Conservation (phyloP, 2,888 invertebrate genomes). For the Drosophila suboccidentalis region DNA sequence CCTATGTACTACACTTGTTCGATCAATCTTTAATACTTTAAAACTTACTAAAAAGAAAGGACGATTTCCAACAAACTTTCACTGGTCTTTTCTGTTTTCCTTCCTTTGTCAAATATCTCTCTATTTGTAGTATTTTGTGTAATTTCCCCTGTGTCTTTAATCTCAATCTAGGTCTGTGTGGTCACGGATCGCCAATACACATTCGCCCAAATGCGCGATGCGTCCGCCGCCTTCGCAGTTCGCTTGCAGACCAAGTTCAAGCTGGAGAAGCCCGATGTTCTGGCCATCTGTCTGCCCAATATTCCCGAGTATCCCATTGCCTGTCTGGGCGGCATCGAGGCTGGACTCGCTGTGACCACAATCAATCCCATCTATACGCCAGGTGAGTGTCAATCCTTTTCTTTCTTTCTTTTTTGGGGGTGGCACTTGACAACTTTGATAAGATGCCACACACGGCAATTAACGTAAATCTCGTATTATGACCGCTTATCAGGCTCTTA, state of each 20-base stretch:
- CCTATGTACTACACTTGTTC: too few species aligned
- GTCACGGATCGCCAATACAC: slow-evolving; percentile 91
- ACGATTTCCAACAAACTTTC: too few species aligned
- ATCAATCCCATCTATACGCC: slow-evolving; percentile 91
- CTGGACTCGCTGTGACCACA: slow-evolving; percentile 90
- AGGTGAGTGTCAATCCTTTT: slow-evolving; percentile 83
- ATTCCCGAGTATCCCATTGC: slow-evolving; percentile 91
- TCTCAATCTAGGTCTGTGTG: slow-evolving; percentile 88
- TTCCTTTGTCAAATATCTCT: neutral
- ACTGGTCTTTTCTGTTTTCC: neutral
- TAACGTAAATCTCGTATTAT: slow-evolving; percentile 33
- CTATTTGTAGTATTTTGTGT: neutral
- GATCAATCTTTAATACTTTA: too few species aligned
- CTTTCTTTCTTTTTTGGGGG: too few species aligned
- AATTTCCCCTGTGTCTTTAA: neutral
- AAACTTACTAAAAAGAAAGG: too few species aligned
- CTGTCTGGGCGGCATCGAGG: slow-evolving; percentile 89
- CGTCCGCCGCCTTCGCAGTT: slow-evolving; percentile 89
- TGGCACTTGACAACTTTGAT: slow-evolving; percentile 3
- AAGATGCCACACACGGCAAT: slow-evolving; percentile 15
- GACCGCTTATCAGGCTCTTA: slow-evolving; percentile 30
- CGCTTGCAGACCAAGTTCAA: slow-evolving; percentile 89
- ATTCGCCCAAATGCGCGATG: slow-evolving; percentile 89
- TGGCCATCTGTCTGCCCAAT: slow-evolving; percentile 91
- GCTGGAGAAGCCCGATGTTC: slow-evolving; percentile 88